These are phyloP conservation scores for Myxocyprinus asiaticus DNA, from an alignment of 2,113 vertebrate genomes.

Conservation along the genomic window DNA sequence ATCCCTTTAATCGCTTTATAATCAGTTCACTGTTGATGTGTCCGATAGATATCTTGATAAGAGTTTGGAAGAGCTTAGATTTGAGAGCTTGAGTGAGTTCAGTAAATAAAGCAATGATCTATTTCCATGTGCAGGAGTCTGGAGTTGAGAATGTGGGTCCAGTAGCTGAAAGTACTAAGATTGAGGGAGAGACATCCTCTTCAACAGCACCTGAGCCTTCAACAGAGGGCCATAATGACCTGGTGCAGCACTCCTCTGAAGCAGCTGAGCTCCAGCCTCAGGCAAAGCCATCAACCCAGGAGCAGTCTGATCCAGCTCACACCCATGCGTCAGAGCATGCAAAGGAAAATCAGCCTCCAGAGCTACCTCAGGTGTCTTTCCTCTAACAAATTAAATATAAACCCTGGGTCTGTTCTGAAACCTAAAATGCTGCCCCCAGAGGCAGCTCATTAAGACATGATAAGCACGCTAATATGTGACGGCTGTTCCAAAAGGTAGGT, in stretches of 20 bases:
- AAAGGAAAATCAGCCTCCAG: slow-evolving; percentile 1
- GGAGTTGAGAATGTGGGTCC: slow-evolving; percentile 62
- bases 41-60: too few species aligned
- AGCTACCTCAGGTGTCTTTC: slow-evolving; percentile 36
- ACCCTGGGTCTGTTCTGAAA: too few species aligned
- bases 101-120: background rate
- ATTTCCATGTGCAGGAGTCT: slow-evolving; percentile 57
- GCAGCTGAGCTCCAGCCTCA: background rate
- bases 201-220: background rate
- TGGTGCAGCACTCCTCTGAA: background rate
- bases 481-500: too few species aligned
- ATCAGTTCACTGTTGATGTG: too few species aligned
- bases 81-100: background rate
- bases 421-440: too few species aligned
- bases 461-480: too few species aligned
- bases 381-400: background rate
- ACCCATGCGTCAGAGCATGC: background rate
- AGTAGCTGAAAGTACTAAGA: slow-evolving; percentile 16
- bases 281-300: background rate
- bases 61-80: background rate
- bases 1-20: too few species aligned
- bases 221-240: background rate
- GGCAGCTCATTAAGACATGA: too few species aligned
- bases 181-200: background rate
- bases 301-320: background rate